phyloP scores from a whole-genome alignment of 2,888 invertebrate genomes.

The Autographa gamma region DNA sequence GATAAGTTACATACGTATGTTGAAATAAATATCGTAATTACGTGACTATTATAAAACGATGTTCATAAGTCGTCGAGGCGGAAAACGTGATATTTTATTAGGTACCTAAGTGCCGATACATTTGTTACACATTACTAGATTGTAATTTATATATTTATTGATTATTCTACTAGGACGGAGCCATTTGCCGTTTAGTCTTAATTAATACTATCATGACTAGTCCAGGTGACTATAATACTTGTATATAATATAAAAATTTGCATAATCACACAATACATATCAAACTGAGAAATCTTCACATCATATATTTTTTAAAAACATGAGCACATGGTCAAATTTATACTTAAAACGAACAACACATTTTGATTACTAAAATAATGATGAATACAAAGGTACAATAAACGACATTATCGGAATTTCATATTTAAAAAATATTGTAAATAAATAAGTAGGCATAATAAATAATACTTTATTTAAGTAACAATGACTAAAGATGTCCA shows the following conservation, averaged over 20 bases:
- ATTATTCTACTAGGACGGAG: slow-evolving; percentile 26
- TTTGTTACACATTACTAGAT: slow-evolving; percentile 41
- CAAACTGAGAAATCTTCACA: slow-evolving; percentile 55
- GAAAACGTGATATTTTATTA: slow-evolving; percentile 56
- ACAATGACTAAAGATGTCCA: slow-evolving; percentile 29
- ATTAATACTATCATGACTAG: slow-evolving; percentile 55
- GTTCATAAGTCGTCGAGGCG: slow-evolving; percentile 58
- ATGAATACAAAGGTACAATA: slow-evolving; percentile 26
- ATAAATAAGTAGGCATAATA: slow-evolving; percentile 16
- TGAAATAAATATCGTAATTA: slow-evolving; percentile 32
- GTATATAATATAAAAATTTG: slow-evolving; percentile 53
- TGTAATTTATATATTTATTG: slow-evolving; percentile 7
- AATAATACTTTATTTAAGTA: slow-evolving; percentile 19
- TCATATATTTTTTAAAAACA: slow-evolving; percentile 42
- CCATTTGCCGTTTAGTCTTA: slow-evolving; percentile 36
- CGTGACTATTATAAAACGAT: slow-evolving; percentile 44
- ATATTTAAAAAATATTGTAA: slow-evolving; percentile 24
- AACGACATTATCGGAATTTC: not conserved
- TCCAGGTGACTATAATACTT: slow-evolving; percentile 47
- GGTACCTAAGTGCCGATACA: slow-evolving; percentile 52
- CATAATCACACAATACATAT: slow-evolving; percentile 59
- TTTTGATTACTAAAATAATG: slow-evolving; percentile 41
- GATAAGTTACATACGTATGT: slow-evolving; percentile 17
- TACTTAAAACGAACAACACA: slow-evolving; percentile 36
- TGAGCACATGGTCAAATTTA: slow-evolving; percentile 42